A percentile compares a stretch with the other conserved stretches of the same genome.
Evolutionary conservation across 2,888 invertebrate genomes (phyloP).

Genomic region (Dusona sp.): DNA sequence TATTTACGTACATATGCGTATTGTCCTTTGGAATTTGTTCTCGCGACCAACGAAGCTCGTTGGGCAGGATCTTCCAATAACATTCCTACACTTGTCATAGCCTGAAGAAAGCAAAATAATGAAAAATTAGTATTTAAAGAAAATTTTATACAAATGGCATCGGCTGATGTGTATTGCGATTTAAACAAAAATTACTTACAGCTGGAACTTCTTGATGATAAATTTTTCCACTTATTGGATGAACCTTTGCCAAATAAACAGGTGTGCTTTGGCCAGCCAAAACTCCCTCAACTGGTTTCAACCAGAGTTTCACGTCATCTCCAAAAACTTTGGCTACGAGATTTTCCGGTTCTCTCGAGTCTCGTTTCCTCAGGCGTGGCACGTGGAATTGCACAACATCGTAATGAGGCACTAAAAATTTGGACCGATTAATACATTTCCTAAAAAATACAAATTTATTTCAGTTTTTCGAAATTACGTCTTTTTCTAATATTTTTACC

Average conservation of each 20-base stretch:
- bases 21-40: conserved; percentile 32
- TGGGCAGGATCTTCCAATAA: conserved; percentile 29
- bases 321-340: conserved; percentile 40
- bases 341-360: neutral
- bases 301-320: conserved; percentile 35
- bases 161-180: no score
- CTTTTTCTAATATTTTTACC: neutral
- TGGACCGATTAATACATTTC: neutral
- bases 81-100: conserved; percentile 33
- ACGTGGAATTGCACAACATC: conserved; percentile 44
- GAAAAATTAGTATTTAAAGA: neutral
- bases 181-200: conserved; percentile 18
- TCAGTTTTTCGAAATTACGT: neutral
- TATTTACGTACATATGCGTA: conserved; percentile 20
- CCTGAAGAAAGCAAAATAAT: conserved; percentile 11
- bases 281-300: conserved; percentile 38
- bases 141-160: neutral
- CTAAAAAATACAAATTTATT: no score
- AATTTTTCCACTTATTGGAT: neutral
- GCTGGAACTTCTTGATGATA: conserved; percentile 20
- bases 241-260: conserved; percentile 15
- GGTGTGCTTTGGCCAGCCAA: conserved; percentile 43
- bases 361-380: conserved; percentile 34
- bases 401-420: conserved; percentile 44
- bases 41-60: conserved; percentile 36